These are phyloP conservation scores for Pygmarrhopalites habei DNA, from an alignment of 1,140 invertebrate species.

Conservation along the genomic window DNA sequence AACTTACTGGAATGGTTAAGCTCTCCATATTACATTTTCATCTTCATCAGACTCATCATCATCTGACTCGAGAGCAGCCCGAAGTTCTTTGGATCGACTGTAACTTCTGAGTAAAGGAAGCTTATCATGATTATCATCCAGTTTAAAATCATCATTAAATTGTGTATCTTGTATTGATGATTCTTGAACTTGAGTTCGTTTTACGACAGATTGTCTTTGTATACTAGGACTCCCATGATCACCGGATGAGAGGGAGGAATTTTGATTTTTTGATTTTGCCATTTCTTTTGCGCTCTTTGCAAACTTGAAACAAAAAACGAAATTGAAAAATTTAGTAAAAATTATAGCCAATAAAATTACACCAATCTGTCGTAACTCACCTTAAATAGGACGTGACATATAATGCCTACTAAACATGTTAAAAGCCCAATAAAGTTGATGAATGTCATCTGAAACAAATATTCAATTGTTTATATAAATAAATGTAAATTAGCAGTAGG, in stretches of 20 bases:
- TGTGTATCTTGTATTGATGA: background rate
- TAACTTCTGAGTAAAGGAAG: background rate
- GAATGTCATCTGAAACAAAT: conserved; percentile 63
- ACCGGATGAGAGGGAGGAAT: background rate
- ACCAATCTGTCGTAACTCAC: no score
- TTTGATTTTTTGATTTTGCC: no score
- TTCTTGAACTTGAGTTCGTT: background rate
- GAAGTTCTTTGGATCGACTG: background rate
- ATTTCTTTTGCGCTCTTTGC: conserved; percentile 26
- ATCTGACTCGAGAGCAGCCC: background rate
- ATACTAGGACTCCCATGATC: background rate
- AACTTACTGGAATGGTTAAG: background rate
- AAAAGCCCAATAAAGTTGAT: conserved; percentile 80
- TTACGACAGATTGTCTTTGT: background rate
- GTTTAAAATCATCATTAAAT: background rate
- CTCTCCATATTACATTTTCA: conserved; percentile 1
- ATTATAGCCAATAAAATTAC: no score
- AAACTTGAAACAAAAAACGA: conserved; percentile 67
- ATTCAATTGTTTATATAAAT: no score
- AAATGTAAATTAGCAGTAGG: no score
- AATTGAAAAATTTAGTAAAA: no score
- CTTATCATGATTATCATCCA: background rate
- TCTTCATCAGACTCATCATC: background rate
- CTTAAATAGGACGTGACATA: conserved; percentile 75
- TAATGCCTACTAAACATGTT: conserved; percentile 82